phyloP scores from a whole-genome alignment of 2,797 vertebrate species.

The Halcyon leucocephala region DNA sequence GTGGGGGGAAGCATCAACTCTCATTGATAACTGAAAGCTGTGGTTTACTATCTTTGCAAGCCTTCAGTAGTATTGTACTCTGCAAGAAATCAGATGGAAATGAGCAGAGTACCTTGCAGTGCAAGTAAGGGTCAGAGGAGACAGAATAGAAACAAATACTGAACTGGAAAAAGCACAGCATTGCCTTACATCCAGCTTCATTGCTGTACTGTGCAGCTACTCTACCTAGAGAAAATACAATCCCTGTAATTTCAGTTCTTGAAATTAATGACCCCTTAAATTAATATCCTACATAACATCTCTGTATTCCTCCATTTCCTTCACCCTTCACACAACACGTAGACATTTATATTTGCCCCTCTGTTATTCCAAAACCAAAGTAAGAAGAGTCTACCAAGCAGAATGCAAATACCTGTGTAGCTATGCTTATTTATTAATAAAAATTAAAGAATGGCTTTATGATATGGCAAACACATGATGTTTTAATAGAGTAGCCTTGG shows the following conservation, averaged over 20 bases:
- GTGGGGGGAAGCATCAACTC: neutral
- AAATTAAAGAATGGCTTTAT: conserved; percentile 15
- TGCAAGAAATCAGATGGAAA: neutral
- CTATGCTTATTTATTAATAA: conserved; percentile 39
- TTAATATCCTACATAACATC: neutral
- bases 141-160: neutral
- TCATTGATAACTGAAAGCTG: neutral
- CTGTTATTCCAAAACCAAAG: neutral
- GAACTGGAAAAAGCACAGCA: neutral
- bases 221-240: neutral
- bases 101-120: neutral
- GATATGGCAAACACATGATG: neutral
- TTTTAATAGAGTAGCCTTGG: conserved; percentile 5
- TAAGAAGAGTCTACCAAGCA: neutral
- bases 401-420: neutral
- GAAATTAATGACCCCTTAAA: neutral
- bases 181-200: neutral
- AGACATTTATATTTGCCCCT: neutral
- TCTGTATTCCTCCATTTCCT: neutral
- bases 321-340: neutral
- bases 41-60: neutral
- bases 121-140: neutral
- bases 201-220: neutral
- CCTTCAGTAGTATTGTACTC: neutral
- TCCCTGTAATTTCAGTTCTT: neutral